A percentile compares a stretch with the other conserved stretches of the same genome.
Conservation (phyloP, 1,140 invertebrate species). For the Lepidurus apus region DNA sequence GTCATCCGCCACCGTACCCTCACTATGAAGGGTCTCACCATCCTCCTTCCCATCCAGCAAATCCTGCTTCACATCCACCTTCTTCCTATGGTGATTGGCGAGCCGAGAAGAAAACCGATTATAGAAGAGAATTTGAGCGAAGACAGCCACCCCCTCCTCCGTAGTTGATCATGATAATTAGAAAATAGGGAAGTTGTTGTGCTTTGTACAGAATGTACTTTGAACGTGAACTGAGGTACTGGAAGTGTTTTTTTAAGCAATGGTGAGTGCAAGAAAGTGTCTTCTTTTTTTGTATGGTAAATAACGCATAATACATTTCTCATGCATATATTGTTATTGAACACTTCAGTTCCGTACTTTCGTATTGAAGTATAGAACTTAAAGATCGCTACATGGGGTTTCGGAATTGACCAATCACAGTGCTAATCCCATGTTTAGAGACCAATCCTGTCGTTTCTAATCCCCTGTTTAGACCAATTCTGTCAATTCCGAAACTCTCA, state of each 20-base stretch:
- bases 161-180: not conserved
- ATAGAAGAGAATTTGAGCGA: constrained; percentile 53
- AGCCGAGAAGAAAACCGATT: constrained; percentile 42
- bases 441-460: no score
- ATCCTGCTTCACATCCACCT: constrained; percentile 21
- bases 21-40: constrained; percentile 45
- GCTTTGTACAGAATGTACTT: not conserved
- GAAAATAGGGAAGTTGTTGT: not conserved
- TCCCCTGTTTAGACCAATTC: no score
- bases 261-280: not conserved
- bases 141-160: constrained; percentile 45
- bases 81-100: constrained; percentile 40
- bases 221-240: constrained; percentile 14
- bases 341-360: no score
- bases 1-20: constrained; percentile 43
- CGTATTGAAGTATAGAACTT: no score
- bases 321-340: no score
- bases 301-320: no score
- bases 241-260: not conserved
- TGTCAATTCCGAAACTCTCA: no score
- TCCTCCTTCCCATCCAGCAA: not conserved
- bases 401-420: no score
- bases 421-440: no score
- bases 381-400: no score
- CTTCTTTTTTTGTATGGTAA: no score